Evolutionary conservation across 2,888 invertebrate genomes (phyloP).

Genomic region (Lydus trimaculatus): DNA sequence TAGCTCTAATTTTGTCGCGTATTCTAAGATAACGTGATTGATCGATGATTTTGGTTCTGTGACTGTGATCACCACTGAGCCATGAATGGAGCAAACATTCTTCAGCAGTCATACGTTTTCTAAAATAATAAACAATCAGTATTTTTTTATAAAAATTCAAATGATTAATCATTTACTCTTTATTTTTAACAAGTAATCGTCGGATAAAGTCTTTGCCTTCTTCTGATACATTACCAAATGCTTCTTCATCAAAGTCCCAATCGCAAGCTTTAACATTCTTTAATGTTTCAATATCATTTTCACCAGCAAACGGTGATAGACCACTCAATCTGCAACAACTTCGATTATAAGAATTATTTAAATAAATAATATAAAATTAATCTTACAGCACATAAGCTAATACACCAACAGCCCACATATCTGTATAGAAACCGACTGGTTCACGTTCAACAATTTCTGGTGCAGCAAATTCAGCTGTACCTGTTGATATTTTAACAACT

Average conservation of each 20-base stretch:
- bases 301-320: conserved; percentile 98
- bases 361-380: conserved; percentile 22
- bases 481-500: conserved; percentile 98
- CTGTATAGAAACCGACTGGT: conserved; percentile 99
- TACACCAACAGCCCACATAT: conserved; percentile 99
- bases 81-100: conserved; percentile 96
- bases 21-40: conserved; percentile 85
- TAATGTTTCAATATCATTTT: conserved; percentile 96
- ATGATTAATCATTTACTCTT: conserved; percentile 77
- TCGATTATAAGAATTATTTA: conserved; percentile 18
- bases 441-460: conserved; percentile 99
- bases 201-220: conserved; percentile 99
- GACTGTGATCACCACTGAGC: conserved; percentile 87
- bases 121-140: conserved; percentile 50
- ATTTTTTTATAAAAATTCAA: background rate
- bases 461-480: conserved; percentile 99
- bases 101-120: conserved; percentile 97
- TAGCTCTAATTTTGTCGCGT: conserved; percentile 85
- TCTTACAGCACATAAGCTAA: conserved; percentile 97
- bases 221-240: conserved; percentile 92
- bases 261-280: conserved; percentile 99
- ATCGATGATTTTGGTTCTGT: conserved; percentile 79
- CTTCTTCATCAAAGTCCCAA: conserved; percentile 98
- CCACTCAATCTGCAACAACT: conserved; percentile 80
- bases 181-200: conserved; percentile 88